These are phyloP conservation scores for Phthorimaea operculella DNA, from an alignment of 1,140 invertebrate genomes.

Conservation along the genomic window DNA sequence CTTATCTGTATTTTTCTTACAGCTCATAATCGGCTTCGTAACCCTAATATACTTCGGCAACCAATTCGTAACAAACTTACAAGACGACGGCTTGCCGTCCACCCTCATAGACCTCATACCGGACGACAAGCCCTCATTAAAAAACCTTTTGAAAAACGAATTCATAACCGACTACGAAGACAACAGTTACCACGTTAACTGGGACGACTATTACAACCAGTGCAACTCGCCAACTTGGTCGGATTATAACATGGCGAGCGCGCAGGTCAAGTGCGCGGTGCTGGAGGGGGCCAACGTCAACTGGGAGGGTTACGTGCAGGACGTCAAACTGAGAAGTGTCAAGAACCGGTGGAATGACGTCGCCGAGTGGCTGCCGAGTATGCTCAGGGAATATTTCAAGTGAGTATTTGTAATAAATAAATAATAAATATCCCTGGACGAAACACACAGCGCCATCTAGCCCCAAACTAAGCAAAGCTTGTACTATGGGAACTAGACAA, in stretches of 20 bases:
- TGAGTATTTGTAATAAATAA: neutral
- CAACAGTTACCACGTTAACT: constrained; percentile 55
- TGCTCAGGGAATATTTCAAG: constrained; percentile 69
- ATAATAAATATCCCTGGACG: too few species aligned
- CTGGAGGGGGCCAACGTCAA: constrained; percentile 73
- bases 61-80: constrained; percentile 41
- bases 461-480: too few species aligned
- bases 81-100: constrained; percentile 49
- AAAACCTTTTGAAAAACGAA: constrained; percentile 52
- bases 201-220: constrained; percentile 79
- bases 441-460: too few species aligned
- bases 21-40: constrained; percentile 46
- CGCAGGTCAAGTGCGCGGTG: constrained; percentile 76
- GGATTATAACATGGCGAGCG: constrained; percentile 72
- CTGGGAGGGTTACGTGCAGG: constrained; percentile 79
- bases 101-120: constrained; percentile 45
- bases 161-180: constrained; percentile 48
- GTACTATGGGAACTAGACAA: too few species aligned
- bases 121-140: constrained; percentile 46
- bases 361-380: constrained; percentile 70
- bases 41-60: constrained; percentile 51
- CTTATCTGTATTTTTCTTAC: constrained; percentile 16
- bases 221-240: constrained; percentile 77
- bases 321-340: constrained; percentile 72
- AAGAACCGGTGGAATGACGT: constrained; percentile 72